These are phyloP conservation scores for Eubucco bourcierii DNA, from an alignment of 2,113 vertebrate genomes.

Conservation along the genomic window DNA sequence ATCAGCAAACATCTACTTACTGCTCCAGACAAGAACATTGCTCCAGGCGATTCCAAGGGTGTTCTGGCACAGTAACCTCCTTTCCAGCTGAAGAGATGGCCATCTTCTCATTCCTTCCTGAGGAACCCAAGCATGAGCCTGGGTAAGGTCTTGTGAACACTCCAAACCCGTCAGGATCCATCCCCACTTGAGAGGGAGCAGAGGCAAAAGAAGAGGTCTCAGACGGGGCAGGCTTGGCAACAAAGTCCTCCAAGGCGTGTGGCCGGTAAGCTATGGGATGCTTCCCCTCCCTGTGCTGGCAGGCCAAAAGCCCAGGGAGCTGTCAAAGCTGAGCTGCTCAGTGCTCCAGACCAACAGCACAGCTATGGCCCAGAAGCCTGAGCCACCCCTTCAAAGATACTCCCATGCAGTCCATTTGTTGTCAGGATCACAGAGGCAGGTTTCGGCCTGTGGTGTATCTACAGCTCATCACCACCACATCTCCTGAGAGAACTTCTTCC, in stretches of 20 bases:
- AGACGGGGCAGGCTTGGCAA: background rate
- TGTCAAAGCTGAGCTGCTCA: background rate
- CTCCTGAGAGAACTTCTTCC: background rate
- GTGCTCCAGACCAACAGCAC: background rate
- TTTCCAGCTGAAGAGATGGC: background rate
- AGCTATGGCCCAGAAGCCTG: background rate
- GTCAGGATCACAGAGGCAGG: background rate
- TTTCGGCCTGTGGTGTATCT: background rate
- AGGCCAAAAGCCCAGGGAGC: background rate
- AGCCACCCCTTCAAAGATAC: background rate
- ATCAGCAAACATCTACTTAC: background rate
- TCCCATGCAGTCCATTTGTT: background rate
- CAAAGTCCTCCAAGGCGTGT: fast-evolving
- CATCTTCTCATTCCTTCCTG: background rate
- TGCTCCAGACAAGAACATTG: background rate
- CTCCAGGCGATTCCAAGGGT: background rate
- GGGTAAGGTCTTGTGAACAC: background rate
- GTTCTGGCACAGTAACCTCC: background rate
- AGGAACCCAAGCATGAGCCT: background rate
- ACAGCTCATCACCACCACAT: background rate
- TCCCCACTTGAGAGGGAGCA: background rate
- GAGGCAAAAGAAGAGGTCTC: background rate
- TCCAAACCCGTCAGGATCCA: background rate
- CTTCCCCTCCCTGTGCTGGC: background rate
- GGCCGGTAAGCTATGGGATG: background rate